Conservation (phyloP, 2,888 invertebrate species). For the Dolichopus griseipennis region DNA sequence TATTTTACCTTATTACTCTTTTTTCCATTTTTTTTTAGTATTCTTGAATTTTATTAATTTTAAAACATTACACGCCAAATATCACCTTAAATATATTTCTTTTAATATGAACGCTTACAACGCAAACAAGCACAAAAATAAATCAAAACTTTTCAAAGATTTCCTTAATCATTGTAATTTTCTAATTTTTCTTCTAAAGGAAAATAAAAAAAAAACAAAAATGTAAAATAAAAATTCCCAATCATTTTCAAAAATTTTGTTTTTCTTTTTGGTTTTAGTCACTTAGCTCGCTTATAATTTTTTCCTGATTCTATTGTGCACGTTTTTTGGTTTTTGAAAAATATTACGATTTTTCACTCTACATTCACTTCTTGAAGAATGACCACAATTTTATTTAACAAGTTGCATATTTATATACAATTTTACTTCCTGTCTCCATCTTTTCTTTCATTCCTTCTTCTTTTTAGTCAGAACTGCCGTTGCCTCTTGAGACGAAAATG, state of each 20-base stretch:
- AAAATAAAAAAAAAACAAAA: too few species aligned
- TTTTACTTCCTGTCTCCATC: too few species aligned
- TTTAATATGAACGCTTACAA: background rate
- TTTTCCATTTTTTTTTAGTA: too few species aligned
- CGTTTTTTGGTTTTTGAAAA: background rate
- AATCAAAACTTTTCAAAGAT: conserved; percentile 4
- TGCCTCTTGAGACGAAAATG: too few species aligned
- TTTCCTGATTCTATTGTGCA: background rate
- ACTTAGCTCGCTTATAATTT: background rate
- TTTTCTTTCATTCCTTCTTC: too few species aligned
- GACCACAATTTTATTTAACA: background rate
- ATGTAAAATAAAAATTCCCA: too few species aligned
- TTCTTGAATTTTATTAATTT: background rate
- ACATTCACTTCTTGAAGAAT: background rate
- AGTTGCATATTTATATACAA: background rate
- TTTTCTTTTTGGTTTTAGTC: background rate
- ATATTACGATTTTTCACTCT: background rate
- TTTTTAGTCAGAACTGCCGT: too few species aligned
- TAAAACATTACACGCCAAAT: background rate
- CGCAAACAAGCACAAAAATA: background rate
- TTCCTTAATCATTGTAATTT: conserved; percentile 4
- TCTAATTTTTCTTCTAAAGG: background rate
- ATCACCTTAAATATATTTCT: background rate
- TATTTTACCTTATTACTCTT: too few species aligned
- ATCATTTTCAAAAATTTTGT: too few species aligned